Base-by-base conservation (phyloP, 2,797 vertebrate species). In the Platalea minor region DNA sequence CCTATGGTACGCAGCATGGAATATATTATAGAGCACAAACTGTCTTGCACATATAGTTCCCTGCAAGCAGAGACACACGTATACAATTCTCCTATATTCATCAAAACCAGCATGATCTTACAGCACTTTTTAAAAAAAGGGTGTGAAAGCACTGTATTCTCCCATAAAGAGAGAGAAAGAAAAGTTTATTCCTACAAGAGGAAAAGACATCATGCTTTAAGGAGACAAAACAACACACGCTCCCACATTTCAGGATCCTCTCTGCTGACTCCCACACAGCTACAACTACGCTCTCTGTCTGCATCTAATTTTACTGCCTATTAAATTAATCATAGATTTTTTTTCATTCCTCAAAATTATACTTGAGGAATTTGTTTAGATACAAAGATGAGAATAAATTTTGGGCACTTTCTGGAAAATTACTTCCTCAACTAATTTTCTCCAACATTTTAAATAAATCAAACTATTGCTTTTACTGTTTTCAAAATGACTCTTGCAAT, bases 231-330 rank as follows among this genome's bases (percentile, higher is more conserved):
- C 23, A 78, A 45, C 26, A 70, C 28, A 85, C 9, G 53, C 25
- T 41, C 50, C 9, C 21, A 51, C 63, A 54, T 92, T 92, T 73
- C 80, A 85, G 19, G 29, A 89, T 70, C 20, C 31, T 51, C 86
- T 93, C 70, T 73, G 41, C 57, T 77, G 69, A 68, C 46, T 95
- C 53, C 64, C 53, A 86, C 43, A 73, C 16, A 92, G 57, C 57
- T 96, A 83, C 21, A 91, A 18, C 51, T 74, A 26, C 59, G 79
- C 20, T 77, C 43, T 63, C 79, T 89, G 35, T 64, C 73, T 93
- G 70, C 63, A 78, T 83, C 39, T 91, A 74, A 81, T 93, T 96
- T 95, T 90, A 87, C 18, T 73, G 63, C 39, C 57, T 68, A 54
- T 69, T 87, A 87, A 87, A 91, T 82, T 80, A 91, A 95, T 81